These are phyloP conservation scores for Deilephila elpenor DNA, from an alignment of 2,888 invertebrate genomes.

Conservation along the genomic window DNA sequence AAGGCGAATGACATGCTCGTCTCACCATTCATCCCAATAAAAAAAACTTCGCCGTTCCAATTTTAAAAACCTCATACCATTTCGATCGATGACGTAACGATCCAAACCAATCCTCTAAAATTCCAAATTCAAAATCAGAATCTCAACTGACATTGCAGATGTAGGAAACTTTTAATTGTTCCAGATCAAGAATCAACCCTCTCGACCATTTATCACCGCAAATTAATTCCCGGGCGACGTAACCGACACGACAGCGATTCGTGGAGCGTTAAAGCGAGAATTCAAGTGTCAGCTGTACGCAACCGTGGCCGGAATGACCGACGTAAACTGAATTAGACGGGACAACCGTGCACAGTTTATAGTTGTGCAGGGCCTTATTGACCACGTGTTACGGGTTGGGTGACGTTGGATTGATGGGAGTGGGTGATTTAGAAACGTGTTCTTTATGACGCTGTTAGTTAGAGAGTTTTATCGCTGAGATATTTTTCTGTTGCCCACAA, in stretches of 20 bases:
- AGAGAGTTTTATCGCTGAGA: too few species aligned
- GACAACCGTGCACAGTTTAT: constrained; percentile 26
- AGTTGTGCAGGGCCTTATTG: not conserved
- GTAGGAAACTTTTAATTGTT: constrained; percentile 21
- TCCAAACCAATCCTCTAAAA: not conserved
- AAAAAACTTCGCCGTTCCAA: too few species aligned
- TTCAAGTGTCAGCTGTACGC: constrained; percentile 22
- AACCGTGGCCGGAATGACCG: constrained; percentile 7
- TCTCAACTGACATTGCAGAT: not conserved
- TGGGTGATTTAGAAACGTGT: too few species aligned
- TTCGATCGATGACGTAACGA: not conserved
- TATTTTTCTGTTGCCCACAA: too few species aligned
- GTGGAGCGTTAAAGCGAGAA: constrained; percentile 26
- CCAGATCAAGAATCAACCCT: constrained; percentile 11
- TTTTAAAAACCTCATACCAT: too few species aligned
- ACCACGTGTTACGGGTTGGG: not conserved
- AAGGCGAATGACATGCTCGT: too few species aligned
- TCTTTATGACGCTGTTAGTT: too few species aligned
- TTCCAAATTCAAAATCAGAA: not conserved
- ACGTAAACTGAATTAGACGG: constrained; percentile 28
- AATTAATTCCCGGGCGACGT: constrained; percentile 24
- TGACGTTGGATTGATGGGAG: too few species aligned
- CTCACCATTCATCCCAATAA: too few species aligned
- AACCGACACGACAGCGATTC: constrained; percentile 25
- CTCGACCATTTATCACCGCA: constrained; percentile 15